Conservation (phyloP, 2,113 vertebrate species). For the Bubo bubo region DNA sequence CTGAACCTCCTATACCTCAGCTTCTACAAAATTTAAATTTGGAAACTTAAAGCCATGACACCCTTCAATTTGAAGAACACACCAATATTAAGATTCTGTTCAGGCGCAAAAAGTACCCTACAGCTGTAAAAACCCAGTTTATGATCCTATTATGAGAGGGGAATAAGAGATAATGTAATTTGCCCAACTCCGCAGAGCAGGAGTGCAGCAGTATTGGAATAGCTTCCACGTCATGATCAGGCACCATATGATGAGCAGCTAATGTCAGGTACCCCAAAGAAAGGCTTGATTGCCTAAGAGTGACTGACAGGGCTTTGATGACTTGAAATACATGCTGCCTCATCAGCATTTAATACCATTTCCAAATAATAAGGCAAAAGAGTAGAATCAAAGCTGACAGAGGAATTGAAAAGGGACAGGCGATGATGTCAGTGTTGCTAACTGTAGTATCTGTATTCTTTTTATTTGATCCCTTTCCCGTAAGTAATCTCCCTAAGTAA, state of each 20-base stretch:
- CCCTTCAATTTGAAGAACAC: neutral
- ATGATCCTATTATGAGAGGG: fast-evolving
- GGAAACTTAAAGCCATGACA: neutral
- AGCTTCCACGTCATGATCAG: neutral
- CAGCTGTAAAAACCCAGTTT: neutral
- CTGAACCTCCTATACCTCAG: neutral
- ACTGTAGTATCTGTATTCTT: neutral
- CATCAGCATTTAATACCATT: neutral
- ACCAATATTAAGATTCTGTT: neutral
- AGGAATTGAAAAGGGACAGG: neutral
- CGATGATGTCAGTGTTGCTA: neutral
- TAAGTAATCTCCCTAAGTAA: neutral
- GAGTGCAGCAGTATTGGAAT: neutral
- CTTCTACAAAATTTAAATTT: neutral
- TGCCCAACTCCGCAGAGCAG: neutral
- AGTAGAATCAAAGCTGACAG: neutral
- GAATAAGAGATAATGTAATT: neutral
- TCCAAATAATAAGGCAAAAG: neutral
- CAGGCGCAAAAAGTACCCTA: neutral
- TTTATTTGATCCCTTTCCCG: slow-evolving; percentile 39
- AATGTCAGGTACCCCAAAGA: neutral
- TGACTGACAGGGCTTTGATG: neutral
- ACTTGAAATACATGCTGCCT: neutral
- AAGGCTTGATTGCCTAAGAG: neutral
- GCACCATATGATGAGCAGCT: neutral